These are phyloP conservation scores for Sapajus apella DNA, from an alignment of 2,113 vertebrate genomes.

Conservation along the genomic window DNA sequence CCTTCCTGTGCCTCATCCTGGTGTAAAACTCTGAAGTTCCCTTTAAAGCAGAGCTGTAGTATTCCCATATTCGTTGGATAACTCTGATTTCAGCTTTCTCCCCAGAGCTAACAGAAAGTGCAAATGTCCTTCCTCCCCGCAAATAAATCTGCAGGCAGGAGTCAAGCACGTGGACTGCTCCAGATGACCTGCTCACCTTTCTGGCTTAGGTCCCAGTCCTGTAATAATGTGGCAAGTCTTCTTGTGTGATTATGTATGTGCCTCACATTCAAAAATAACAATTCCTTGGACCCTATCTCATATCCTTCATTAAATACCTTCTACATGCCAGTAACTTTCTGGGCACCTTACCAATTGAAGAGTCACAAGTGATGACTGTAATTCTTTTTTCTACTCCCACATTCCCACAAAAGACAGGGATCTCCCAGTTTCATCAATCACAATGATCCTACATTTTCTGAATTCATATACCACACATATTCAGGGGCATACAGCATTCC, in stretches of 20 bases:
- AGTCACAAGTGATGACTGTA: neutral
- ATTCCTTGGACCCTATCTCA: neutral
- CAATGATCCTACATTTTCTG: neutral
- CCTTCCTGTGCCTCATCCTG: neutral
- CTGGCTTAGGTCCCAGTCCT: neutral
- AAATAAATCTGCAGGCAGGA: too few species aligned
- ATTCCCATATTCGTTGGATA: neutral
- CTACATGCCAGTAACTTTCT: neutral
- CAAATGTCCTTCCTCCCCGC: neutral
- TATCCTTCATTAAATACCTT: neutral
- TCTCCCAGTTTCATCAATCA: neutral
- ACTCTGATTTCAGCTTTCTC: neutral
- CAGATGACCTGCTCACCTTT: neutral
- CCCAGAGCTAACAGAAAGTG: neutral
- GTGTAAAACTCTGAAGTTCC: neutral
- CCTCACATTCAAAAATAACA: neutral
- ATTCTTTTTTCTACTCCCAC: neutral
- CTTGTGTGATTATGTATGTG: neutral
- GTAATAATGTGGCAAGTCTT: neutral
- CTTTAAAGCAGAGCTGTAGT: neutral
- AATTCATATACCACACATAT: neutral
- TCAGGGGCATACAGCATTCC: neutral
- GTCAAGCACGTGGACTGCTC: accelerated
- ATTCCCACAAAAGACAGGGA: neutral
- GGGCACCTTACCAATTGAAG: neutral